Base-by-base conservation (phyloP, 2,113 vertebrate species). In the Osmerus eperlanus region DNA sequence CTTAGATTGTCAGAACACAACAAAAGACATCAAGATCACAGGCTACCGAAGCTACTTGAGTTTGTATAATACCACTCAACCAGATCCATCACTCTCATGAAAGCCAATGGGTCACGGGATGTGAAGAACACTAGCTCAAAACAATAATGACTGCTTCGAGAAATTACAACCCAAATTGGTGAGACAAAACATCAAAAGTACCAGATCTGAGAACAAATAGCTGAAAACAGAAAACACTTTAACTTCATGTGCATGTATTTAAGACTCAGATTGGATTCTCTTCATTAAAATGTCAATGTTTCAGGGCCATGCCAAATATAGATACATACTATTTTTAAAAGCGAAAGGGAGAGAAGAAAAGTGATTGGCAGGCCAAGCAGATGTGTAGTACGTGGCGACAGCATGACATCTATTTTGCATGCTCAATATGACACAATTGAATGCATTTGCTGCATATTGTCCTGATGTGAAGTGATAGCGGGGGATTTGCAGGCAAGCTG, bases 401-500 rank as follows among this genome's bases (percentile, higher is more conserved):
- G 85, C 84, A 70, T 79, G 83, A 85, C 84, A 87, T 87, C 83
- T 88, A 88, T 76, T 89, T 86, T 86, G 83, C 83, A 82, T 83
- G 82, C 79, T 84, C 79, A 84, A 83, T 85, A 86, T 80, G 87
- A 87, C 83, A 86, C 72, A 76, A 85, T 72, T 86, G 83, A 81
- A 78, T 80, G 79, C 82, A 79, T 75, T 75, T 75, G 36, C 32
- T 85, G 82, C 77, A 83, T 86, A 84, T 66, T 83, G 78, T 78
- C 81, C 78, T 78, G 79, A 84, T 86, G 85, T 78, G 79, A 84
- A 81, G 76, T 60, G 79, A 90, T 84, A 80, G 78, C 82, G 2
- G 80, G 78, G 82, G 47, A 56, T 78, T 64, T 71, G 62, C 74
- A 71, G 80, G 72, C 74, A 79, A 19, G 3, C 58, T 67, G 73